Evolutionary conservation across 2,797 vertebrate species (phyloP).

Genomic region (Myripristis murdjan): DNA sequence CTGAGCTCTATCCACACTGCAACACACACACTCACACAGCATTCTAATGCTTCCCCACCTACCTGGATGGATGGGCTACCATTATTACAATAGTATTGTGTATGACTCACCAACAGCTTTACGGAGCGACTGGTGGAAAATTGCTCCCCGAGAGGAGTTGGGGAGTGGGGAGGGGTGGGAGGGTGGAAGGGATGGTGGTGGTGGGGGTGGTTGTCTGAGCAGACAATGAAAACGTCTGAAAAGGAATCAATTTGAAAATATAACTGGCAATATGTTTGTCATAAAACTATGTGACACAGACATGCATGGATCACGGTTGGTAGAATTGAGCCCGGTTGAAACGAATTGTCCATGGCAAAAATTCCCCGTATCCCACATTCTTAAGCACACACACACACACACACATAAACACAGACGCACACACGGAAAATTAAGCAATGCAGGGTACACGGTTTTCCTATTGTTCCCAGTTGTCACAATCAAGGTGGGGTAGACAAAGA

Average conservation of each 20-base stretch:
- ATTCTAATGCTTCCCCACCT: constrained; percentile 68
- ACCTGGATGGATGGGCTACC: constrained; percentile 53
- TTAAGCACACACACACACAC: constrained; percentile 14
- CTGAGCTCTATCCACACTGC: constrained; percentile 57
- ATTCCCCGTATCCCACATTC: not conserved
- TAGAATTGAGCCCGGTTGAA: constrained; percentile 47
- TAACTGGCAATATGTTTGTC: constrained; percentile 59
- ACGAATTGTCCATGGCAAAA: constrained; percentile 48
- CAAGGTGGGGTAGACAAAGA: constrained; percentile 57
- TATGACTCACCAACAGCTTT: constrained; percentile 68
- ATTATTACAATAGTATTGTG: constrained; percentile 65
- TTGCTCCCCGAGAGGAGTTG: constrained; percentile 67
- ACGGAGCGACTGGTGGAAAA: constrained; percentile 63
- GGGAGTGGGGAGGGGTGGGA: no score
- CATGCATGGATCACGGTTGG: constrained; percentile 22
- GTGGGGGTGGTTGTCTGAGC: no score
- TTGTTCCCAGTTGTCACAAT: constrained; percentile 57
- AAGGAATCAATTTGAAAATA: constrained; percentile 75
- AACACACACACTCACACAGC: constrained; percentile 62
- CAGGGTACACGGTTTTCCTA: constrained; percentile 3
- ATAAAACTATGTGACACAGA: constrained; percentile 49
- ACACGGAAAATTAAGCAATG: constrained; percentile 33
- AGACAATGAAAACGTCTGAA: constrained; percentile 66
- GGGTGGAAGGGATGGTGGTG: no score
- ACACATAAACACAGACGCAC: no score